Conservation (phyloP, 30 jellyfish, hydroid and myxozoan genomes). For the Mastigias papua region DNA sequence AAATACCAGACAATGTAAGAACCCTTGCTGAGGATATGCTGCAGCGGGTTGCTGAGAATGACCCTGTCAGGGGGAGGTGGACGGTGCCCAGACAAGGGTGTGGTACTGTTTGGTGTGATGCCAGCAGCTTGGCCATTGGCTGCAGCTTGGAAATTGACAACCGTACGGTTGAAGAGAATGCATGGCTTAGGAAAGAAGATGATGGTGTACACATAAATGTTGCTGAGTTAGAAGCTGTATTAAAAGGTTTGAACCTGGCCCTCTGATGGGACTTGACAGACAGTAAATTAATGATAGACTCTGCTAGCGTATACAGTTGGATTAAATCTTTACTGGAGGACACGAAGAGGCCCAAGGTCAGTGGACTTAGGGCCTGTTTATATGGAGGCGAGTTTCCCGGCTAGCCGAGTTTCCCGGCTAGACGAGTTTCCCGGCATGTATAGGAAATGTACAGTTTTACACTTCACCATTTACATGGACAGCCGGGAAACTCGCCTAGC, state of each 20-base stretch:
- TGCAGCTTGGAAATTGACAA: not conserved
- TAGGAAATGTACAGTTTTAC: not conserved
- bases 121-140: not conserved
- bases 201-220: conserved; percentile 27
- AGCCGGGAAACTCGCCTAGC: conserved; percentile 25
- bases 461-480: not conserved
- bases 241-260: conserved; percentile 32
- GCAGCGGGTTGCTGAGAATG: not conserved
- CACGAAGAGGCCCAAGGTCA: not conserved
- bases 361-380: not conserved
- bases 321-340: not conserved
- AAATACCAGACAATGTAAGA: conserved; percentile 12
- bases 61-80: conserved; percentile 34
- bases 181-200: conserved; percentile 22
- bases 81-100: not conserved
- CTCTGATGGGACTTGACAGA: conserved; percentile 4
- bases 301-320: conserved; percentile 17
- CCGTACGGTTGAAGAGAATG: conserved; percentile 11
- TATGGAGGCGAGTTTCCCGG: not conserved
- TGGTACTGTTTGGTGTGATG: not conserved
- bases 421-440: not conserved
- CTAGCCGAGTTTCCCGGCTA: not conserved
- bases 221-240: conserved; percentile 47
- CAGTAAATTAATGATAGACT: conserved; percentile 4
- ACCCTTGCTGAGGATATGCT: not conserved